These are phyloP conservation scores for Chelonia mydas DNA, from an alignment of 2,797 vertebrate genomes.

Conservation along the genomic window DNA sequence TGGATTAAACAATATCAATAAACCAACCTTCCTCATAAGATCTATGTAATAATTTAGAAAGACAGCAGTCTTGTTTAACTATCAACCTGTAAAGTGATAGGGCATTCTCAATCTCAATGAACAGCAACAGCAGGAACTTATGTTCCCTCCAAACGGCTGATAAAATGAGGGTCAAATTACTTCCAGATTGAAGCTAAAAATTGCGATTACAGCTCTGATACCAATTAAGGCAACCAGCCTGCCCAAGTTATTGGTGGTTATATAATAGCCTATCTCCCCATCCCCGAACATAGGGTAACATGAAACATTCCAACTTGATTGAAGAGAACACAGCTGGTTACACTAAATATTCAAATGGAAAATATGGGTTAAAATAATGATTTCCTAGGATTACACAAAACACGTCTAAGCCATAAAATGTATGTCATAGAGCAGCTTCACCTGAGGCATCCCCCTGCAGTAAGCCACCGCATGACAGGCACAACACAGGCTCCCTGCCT, in stretches of 20 bases:
- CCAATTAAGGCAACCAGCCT: neutral
- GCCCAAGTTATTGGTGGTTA: neutral
- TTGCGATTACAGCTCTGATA: neutral
- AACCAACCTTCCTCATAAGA: neutral
- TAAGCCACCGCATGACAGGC: too few relatives aligned
- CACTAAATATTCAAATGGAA: too few relatives aligned
- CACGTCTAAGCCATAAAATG: neutral
- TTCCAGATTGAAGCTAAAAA: neutral
- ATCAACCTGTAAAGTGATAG: neutral
- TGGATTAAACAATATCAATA: neutral
- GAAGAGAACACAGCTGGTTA: neutral
- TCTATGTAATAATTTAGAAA: neutral
- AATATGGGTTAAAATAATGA: neutral
- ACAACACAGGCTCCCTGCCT: too few relatives aligned
- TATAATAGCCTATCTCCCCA: neutral
- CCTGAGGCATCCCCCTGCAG: neutral
- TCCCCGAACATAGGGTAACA: neutral
- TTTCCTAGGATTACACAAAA: neutral
- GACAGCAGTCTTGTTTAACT: neutral
- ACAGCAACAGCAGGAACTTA: neutral
- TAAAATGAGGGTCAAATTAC: neutral
- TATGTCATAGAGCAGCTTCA: neutral
- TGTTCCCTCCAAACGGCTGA: neutral
- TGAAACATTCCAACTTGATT: constrained; percentile 2
- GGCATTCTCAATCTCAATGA: neutral